Evolutionary conservation across 1,140 invertebrate genomes (phyloP).

Genomic region (Cecropterus lyciades): DNA sequence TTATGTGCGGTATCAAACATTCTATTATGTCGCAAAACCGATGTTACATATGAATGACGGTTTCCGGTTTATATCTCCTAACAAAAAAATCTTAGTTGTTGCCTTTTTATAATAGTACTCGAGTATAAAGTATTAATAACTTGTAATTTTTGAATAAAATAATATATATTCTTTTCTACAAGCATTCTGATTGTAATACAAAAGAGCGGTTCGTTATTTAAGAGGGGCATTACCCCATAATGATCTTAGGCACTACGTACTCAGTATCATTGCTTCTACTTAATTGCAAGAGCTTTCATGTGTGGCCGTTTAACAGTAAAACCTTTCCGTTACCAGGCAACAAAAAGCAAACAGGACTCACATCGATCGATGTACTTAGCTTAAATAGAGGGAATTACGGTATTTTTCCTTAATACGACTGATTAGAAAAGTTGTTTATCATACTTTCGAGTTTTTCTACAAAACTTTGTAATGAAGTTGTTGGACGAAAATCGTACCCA

Average conservation of each 20-base stretch:
- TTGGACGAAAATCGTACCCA: too few species aligned
- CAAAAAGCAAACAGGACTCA: constrained; percentile 42
- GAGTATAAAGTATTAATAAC: background rate
- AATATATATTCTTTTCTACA: background rate
- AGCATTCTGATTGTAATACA: background rate
- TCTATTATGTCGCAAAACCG: background rate
- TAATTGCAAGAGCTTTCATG: constrained; percentile 30
- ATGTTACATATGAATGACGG: background rate
- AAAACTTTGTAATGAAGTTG: background rate
- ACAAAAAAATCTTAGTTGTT: background rate
- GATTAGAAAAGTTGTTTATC: background rate
- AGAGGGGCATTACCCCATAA: constrained; percentile 14
- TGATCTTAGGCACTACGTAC: constrained; percentile 4
- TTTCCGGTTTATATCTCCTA: background rate
- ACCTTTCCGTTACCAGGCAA: constrained; percentile 45
- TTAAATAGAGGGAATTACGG: constrained; percentile 26
- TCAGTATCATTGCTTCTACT: constrained; percentile 27
- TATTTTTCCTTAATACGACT: constrained; percentile 9
- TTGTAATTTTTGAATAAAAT: background rate
- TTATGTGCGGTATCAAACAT: constrained; percentile 10
- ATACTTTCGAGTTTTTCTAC: background rate
- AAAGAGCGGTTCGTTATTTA: background rate
- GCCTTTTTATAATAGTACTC: too few species aligned
- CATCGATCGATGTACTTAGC: constrained; percentile 39
- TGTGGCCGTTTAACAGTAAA: constrained; percentile 39